These are phyloP conservation scores for Hedya salicella DNA, from an alignment of 2,888 invertebrate species.

Conservation along the genomic window DNA sequence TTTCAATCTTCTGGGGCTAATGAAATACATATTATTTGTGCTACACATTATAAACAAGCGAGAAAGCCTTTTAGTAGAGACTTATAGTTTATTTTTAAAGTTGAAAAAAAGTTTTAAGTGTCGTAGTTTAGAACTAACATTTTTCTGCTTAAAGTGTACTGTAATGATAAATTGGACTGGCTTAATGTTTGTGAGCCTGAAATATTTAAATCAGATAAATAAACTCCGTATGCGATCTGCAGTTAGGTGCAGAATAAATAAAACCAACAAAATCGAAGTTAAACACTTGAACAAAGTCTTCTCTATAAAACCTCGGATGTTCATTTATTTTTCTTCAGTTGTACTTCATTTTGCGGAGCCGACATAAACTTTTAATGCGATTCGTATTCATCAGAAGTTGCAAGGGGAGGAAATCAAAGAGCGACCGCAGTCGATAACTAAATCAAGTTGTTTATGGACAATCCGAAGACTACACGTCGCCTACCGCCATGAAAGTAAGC, in stretches of 20 bases:
- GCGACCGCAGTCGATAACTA: constrained; percentile 64
- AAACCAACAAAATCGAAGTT: background rate
- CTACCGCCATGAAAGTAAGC: constrained; percentile 67
- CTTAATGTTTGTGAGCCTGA: background rate
- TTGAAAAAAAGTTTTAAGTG: constrained; percentile 28
- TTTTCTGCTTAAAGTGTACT: constrained; percentile 9
- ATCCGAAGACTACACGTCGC: constrained; percentile 30
- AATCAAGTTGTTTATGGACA: constrained; percentile 61
- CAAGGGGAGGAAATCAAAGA: constrained; percentile 66
- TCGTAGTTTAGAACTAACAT: constrained; percentile 15
- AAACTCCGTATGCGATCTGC: background rate
- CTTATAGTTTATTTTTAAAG: constrained; percentile 30
- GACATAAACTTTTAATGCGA: constrained; percentile 75
- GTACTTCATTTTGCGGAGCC: constrained; percentile 46
- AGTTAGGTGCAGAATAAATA: background rate
- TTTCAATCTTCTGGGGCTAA: constrained; percentile 67
- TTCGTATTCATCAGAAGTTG: constrained; percentile 72
- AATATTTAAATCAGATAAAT: background rate
- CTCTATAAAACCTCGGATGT: constrained; percentile 12
- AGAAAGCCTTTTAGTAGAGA: constrained; percentile 17
- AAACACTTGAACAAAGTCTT: constrained; percentile 25
- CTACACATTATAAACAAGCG: constrained; percentile 52
- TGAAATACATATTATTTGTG: constrained; percentile 62
- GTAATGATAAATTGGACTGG: background rate
- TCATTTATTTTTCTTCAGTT: constrained; percentile 21